Percentiles rank a stretch among this genome's conserved stretches.
Conservation (phyloP, 2,888 invertebrate genomes). For the Meiosimyza decipiens region DNA sequence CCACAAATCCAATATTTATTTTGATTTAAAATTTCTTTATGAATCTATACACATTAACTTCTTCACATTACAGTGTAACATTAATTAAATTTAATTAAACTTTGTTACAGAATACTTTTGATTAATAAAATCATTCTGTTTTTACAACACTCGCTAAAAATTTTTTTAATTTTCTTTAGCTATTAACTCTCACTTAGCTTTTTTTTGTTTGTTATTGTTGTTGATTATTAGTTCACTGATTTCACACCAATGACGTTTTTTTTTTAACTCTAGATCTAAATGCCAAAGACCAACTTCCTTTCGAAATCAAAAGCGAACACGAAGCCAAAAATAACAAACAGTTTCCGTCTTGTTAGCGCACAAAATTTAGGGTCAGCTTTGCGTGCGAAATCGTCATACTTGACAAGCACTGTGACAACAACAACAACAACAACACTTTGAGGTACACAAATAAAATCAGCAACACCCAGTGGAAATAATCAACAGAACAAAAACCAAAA, state of each 20-base stretch:
- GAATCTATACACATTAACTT: too few relatives aligned
- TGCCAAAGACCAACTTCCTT: conserved; percentile 46
- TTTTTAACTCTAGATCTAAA: conserved; percentile 19
- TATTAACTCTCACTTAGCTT: not conserved
- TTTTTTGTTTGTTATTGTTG: not conserved
- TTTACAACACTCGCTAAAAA: not conserved
- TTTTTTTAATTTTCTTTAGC: conserved; percentile 5
- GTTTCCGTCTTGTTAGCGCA: not conserved
- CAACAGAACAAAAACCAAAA: not conserved
- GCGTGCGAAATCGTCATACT: conserved; percentile 40
- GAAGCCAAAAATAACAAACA: not conserved
- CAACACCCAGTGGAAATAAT: not conserved
- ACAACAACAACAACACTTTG: conserved; percentile 3
- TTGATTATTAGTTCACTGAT: conserved; percentile 12
- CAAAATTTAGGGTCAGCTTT: not conserved
- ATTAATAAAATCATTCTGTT: too few relatives aligned
- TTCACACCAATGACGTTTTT: conserved; percentile 1
- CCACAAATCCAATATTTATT: too few relatives aligned
- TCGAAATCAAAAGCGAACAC: conserved; percentile 17
- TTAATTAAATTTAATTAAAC: too few relatives aligned
- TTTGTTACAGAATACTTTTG: too few relatives aligned
- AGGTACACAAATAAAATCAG: not conserved
- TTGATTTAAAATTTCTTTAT: too few relatives aligned
- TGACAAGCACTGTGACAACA: conserved; percentile 9
- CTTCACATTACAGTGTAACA: too few relatives aligned